Percentiles rank a stretch among this genome's conserved stretches.
These are phyloP conservation scores for Trissolcus basalis DNA, from an alignment of 1,140 invertebrate species.

Conservation along the genomic window DNA sequence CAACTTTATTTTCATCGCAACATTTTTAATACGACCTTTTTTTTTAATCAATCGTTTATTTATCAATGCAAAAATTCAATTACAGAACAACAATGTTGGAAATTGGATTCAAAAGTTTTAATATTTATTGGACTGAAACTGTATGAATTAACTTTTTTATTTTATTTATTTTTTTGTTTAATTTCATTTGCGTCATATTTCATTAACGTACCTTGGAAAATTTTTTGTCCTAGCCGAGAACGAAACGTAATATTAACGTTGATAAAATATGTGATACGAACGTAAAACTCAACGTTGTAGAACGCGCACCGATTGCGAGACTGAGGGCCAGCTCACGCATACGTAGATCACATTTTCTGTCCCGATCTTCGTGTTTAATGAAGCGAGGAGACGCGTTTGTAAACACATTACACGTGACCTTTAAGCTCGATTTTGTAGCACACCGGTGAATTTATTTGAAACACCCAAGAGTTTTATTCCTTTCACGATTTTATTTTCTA, in stretches of 20 bases:
- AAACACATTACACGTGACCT: constrained; percentile 43
- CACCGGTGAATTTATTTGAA: constrained; percentile 21
- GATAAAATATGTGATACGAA: constrained; percentile 29
- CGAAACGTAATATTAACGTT: constrained; percentile 37
- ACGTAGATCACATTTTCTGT: constrained; percentile 33
- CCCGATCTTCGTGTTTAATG: constrained; percentile 24
- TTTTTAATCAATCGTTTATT: too few species aligned
- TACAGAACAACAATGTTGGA: too few species aligned
- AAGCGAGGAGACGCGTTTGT: constrained; percentile 37
- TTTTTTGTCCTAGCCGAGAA: too few species aligned
- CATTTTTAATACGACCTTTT: too few species aligned
- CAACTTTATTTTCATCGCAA: too few species aligned
- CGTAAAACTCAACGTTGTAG: constrained; percentile 4
- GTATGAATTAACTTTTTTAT: too few species aligned
- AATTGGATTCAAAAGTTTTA: too few species aligned
- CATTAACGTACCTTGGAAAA: too few species aligned
- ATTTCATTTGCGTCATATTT: constrained; percentile 17
- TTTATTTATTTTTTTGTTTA: too few species aligned
- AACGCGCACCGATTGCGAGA: constrained; percentile 14
- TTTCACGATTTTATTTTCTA: neutral
- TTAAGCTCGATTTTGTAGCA: constrained; percentile 25
- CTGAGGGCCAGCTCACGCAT: constrained; percentile 16
- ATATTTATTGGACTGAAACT: too few species aligned
- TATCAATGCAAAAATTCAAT: too few species aligned
- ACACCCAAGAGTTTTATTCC: constrained; percentile 19